A percentile compares a stretch with the other conserved stretches of the same genome.
Conservation (phyloP, 2,797 vertebrate species). For the Notolabrus celidotus region DNA sequence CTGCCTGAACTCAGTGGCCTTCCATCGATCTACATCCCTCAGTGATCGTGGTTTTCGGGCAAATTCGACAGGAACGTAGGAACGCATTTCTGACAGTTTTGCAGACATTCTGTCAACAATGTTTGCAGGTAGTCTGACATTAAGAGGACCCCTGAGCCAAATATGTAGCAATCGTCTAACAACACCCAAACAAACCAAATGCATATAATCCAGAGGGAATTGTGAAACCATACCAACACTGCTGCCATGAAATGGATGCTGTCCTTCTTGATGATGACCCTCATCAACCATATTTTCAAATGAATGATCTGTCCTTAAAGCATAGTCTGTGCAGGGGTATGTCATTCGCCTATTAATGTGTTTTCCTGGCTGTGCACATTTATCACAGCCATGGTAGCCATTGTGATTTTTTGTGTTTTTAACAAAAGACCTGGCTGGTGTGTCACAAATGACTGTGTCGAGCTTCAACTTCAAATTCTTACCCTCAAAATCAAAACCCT, state of each 20-base stretch:
- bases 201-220: constrained; percentile 4
- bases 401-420: constrained; percentile 32
- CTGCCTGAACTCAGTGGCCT: neutral
- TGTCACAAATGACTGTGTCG: constrained; percentile 35
- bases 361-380: constrained; percentile 29
- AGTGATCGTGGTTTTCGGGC: neutral
- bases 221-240: constrained; percentile 4
- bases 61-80: constrained; percentile 5
- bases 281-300: neutral
- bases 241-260: constrained; percentile 2
- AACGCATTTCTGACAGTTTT: neutral
- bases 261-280: neutral
- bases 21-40: constrained; percentile 1
- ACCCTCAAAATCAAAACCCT: constrained; percentile 20
- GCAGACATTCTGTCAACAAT: constrained; percentile 1
- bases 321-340: neutral
- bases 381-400: constrained; percentile 27
- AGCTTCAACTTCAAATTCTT: constrained; percentile 1
- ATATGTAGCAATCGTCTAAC: constrained; percentile 5
- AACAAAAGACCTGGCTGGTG: constrained; percentile 31
- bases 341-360: constrained; percentile 34
- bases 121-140: neutral
- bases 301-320: constrained; percentile 2
- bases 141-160: constrained; percentile 14
- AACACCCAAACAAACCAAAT: constrained; percentile 11